phyloP scores from a whole-genome alignment of 2,113 vertebrate genomes.

The Galeopterus variegatus region DNA sequence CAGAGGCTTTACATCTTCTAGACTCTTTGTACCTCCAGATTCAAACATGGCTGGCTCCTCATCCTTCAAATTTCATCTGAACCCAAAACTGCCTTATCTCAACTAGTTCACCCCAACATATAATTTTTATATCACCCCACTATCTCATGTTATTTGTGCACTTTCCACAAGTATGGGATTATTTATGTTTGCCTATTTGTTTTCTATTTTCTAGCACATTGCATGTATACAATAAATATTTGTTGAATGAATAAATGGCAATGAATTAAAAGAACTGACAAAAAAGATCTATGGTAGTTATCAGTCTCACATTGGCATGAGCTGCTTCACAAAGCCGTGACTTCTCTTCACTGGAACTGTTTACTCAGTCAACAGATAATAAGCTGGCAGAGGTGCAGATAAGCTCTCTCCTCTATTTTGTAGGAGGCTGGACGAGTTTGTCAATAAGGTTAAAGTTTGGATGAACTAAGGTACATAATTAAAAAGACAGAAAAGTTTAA shows the following conservation, averaged over 20 bases:
- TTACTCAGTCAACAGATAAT: background rate
- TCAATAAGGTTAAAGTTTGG: background rate
- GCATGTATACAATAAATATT: background rate
- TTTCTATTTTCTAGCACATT: background rate
- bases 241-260: background rate
- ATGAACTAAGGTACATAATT: background rate
- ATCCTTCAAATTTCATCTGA: background rate
- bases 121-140: background rate
- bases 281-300: background rate
- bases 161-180: background rate
- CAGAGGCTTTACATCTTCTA: background rate
- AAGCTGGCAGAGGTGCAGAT: background rate
- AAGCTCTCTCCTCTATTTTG: background rate
- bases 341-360: background rate
- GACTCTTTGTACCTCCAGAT: background rate
- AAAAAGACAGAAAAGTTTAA: conserved; percentile 30
- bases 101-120: background rate
- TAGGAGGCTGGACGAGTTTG: background rate
- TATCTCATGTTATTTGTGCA: background rate
- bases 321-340: background rate
- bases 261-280: background rate
- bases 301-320: background rate
- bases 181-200: background rate
- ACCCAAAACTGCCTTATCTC: background rate
- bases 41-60: background rate